These are phyloP conservation scores for Muraenolepis orangiensis DNA, from an alignment of 2,797 vertebrate species.

Conservation along the genomic window DNA sequence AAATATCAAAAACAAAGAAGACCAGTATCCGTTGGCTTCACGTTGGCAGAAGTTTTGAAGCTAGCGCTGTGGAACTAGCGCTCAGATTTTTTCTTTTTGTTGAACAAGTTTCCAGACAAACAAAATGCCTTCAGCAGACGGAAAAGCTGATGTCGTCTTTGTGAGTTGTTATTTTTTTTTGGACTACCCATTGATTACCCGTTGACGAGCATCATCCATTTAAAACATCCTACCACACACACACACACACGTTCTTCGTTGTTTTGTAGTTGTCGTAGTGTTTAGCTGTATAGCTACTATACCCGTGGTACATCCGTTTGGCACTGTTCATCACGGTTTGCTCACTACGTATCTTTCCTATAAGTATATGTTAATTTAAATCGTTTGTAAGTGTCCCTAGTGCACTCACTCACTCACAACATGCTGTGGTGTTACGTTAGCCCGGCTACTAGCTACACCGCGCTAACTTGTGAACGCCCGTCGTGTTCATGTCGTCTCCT, in stretches of 20 bases:
- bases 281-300: not conserved
- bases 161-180: constrained; percentile 58
- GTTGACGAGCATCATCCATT: not conserved
- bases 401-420: no score
- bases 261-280: not conserved
- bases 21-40: constrained; percentile 3
- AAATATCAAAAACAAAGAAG: not conserved
- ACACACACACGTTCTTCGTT: not conserved
- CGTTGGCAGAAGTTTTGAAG: constrained; percentile 21
- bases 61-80: not conserved
- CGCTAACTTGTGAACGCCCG: no score
- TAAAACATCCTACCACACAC: not conserved
- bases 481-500: no score
- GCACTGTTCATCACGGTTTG: not conserved
- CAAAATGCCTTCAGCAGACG: constrained; percentile 56
- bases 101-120: constrained; percentile 14
- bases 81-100: no score
- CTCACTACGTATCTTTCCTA: no score
- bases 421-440: no score
- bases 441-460: no score
- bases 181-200: not conserved
- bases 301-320: not conserved
- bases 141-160: constrained; percentile 70
- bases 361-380: no score
- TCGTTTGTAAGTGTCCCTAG: not conserved